phyloP scores from a whole-genome alignment of 1,140 invertebrate species.

The Theocolax elegans region DNA sequence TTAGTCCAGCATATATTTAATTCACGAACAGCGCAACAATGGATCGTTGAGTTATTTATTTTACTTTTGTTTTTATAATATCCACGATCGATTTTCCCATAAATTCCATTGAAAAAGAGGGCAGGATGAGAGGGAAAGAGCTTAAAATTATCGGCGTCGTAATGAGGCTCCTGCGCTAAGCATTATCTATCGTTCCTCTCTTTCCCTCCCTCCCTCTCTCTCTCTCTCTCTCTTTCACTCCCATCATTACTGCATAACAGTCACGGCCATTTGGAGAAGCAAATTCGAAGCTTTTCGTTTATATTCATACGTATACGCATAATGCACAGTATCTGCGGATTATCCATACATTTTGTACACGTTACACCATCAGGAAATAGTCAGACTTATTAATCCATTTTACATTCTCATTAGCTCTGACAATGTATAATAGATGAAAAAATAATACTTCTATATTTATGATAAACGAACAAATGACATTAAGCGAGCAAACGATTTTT shows the following conservation, averaged over 20 bases:
- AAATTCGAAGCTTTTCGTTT: background rate
- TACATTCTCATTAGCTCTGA: no score
- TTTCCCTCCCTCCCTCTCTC: background rate
- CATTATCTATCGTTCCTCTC: background rate
- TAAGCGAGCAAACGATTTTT: no score
- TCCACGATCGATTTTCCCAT: no score
- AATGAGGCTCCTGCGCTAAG: background rate
- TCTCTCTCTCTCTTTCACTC: background rate
- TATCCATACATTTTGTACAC: constrained; percentile 2
- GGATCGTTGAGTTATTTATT: no score
- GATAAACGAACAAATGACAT: no score
- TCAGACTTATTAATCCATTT: background rate
- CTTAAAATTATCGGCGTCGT: background rate
- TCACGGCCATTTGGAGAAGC: background rate
- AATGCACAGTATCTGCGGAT: no score
- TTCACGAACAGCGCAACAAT: no score
- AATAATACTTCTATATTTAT: no score
- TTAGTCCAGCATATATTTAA: no score
- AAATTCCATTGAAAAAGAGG: background rate
- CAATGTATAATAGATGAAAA: no score
- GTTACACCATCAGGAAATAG: background rate
- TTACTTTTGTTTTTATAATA: no score
- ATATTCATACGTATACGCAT: background rate
- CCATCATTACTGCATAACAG: background rate
- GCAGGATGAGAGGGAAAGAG: background rate